Evolutionary conservation across 2,888 invertebrate species (phyloP).

Genomic region (Sussaba pulchella): DNA sequence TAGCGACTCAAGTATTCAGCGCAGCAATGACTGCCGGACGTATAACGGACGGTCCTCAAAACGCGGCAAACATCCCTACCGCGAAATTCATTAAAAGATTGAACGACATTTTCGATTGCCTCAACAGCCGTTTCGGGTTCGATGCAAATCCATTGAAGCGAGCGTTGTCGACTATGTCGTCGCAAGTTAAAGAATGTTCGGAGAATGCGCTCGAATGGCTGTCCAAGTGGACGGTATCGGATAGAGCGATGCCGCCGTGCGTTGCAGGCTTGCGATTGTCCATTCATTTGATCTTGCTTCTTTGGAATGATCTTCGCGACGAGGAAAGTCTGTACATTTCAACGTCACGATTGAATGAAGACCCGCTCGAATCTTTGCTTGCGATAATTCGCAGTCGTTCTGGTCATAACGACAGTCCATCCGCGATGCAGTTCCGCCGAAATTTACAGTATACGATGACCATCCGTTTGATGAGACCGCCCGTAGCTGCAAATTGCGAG

Average conservation of each 20-base stretch:
- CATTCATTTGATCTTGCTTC: constrained; percentile 65
- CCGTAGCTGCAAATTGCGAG: constrained; percentile 58
- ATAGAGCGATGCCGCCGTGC: constrained; percentile 66
- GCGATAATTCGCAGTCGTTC: constrained; percentile 54
- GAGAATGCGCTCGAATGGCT: no score
- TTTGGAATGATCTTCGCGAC: constrained; percentile 57
- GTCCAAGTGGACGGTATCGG: constrained; percentile 49
- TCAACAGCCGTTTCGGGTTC: constrained; percentile 59
- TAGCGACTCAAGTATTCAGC: constrained; percentile 72
- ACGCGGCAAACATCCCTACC: constrained; percentile 60
- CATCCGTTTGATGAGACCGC: constrained; percentile 48
- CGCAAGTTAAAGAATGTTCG: no score
- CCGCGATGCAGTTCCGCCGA: constrained; percentile 58
- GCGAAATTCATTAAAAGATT: constrained; percentile 69
- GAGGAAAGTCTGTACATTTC: constrained; percentile 49
- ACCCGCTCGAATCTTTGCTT: constrained; percentile 65
- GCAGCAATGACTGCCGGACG: constrained; percentile 67
- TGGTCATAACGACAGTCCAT: constrained; percentile 60
- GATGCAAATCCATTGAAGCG: constrained; percentile 55
- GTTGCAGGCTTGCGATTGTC: constrained; percentile 69
- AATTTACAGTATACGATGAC: constrained; percentile 64
- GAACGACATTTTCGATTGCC: constrained; percentile 69
- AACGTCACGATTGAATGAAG: constrained; percentile 64
- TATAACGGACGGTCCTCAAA: constrained; percentile 60
- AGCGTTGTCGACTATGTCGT: constrained; percentile 25